Percentiles rank a stretch among this genome's conserved stretches.
phyloP scores from a whole-genome alignment of 1,140 invertebrate species.

The Ceratosolen solmsi region DNA sequence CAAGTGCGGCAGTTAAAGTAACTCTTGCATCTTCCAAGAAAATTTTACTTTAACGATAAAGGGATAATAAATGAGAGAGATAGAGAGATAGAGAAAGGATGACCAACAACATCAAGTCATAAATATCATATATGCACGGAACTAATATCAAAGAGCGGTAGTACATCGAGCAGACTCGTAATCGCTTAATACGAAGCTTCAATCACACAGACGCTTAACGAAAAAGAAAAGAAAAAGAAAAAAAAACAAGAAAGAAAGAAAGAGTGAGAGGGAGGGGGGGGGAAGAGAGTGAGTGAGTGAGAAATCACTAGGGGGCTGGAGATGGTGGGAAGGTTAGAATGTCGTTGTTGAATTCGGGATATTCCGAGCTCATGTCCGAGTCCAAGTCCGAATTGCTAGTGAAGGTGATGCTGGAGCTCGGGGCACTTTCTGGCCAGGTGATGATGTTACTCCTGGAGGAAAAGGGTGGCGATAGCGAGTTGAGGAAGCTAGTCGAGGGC shows the following conservation, averaged over 20 bases:
- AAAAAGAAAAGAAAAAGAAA: not conserved
- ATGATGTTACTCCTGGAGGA: conserved; percentile 66
- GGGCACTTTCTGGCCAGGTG: conserved; percentile 70
- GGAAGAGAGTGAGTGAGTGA: too few species aligned
- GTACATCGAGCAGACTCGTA: not conserved
- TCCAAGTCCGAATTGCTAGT: conserved; percentile 71
- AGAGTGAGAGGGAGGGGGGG: too few species aligned
- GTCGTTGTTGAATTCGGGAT: conserved; percentile 71
- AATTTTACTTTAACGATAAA: not conserved
- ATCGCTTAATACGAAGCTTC: conserved; percentile 11
- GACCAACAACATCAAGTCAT: not conserved
- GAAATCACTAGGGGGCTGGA: conserved; percentile 64
- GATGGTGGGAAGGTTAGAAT: conserved; percentile 68
- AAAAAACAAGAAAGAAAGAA: too few species aligned
- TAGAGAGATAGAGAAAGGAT: not conserved
- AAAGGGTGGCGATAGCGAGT: conserved; percentile 69
- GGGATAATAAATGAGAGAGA: not conserved
- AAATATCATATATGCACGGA: not conserved
- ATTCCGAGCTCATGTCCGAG: conserved; percentile 71
- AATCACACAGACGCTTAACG: conserved; percentile 5
- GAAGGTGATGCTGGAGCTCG: conserved; percentile 70
- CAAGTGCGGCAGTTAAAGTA: too few species aligned
- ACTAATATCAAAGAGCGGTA: not conserved
- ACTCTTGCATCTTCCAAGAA: conserved; percentile 7
- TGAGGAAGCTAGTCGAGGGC: conserved; percentile 70